phyloP scores from a whole-genome alignment of 1,140 invertebrate genomes.

The Conus betulinus region DNA sequence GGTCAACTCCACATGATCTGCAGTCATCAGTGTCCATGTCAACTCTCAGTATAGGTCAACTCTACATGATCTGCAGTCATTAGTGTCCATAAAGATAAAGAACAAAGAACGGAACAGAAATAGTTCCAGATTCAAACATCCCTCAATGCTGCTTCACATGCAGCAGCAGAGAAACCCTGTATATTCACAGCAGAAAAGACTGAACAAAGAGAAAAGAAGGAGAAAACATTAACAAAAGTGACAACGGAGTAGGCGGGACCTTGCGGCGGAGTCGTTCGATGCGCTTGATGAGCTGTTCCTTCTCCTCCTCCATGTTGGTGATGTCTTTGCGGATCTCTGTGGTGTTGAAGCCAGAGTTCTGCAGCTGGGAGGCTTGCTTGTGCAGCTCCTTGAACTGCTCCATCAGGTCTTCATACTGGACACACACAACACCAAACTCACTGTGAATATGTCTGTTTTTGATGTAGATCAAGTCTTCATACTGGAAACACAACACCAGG shows the following conservation, averaged over 20 bases:
- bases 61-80: too few relatives aligned
- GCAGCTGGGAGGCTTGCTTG: constrained; percentile 83
- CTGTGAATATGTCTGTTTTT: too few relatives aligned
- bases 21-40: too few relatives aligned
- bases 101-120: too few relatives aligned
- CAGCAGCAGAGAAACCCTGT: background rate
- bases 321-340: constrained; percentile 82
- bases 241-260: constrained; percentile 46
- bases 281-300: constrained; percentile 84
- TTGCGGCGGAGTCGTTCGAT: constrained; percentile 84
- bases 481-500: too few relatives aligned
- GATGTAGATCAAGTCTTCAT: too few relatives aligned
- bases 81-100: too few relatives aligned
- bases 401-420: constrained; percentile 85
- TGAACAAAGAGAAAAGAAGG: background rate
- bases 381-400: constrained; percentile 89
- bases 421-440: too few relatives aligned
- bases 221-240: background rate
- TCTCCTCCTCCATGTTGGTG: constrained; percentile 90
- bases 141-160: background rate
- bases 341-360: constrained; percentile 80
- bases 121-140: too few relatives aligned
- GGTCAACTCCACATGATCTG: too few relatives aligned
- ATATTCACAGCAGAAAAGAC: background rate
- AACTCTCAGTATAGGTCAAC: too few relatives aligned